These are phyloP conservation scores for Drosophila neonasuta DNA, from an alignment of 2,888 invertebrate species.

Conservation along the genomic window DNA sequence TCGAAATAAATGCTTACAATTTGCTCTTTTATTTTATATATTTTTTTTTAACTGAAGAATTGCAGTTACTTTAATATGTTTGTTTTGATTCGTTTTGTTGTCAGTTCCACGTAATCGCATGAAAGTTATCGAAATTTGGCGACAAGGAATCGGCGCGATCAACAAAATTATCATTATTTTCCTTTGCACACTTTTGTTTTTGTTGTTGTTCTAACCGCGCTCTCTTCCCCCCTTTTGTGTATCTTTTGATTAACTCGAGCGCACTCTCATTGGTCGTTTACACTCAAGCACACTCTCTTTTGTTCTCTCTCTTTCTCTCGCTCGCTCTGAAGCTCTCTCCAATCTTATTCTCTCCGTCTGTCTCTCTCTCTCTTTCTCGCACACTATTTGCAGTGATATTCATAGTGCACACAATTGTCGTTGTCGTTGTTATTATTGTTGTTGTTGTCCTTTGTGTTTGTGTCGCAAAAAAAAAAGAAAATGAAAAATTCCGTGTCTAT, in stretches of 20 bases:
- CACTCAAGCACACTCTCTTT: conserved; percentile 13
- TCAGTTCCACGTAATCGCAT: conserved; percentile 25
- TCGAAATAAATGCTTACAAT: too few species aligned
- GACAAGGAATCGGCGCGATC: conserved; percentile 5
- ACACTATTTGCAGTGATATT: conserved; percentile 18
- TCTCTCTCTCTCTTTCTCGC: conserved; percentile 1
- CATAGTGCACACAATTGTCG: conserved; percentile 40
- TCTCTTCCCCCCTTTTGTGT: conserved; percentile 2
- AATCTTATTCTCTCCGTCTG: conserved; percentile 6
- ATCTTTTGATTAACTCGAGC: conserved; percentile 21
- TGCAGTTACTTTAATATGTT: conserved; percentile 14
- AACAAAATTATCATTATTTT: background rate
- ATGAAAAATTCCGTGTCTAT: conserved; percentile 13
- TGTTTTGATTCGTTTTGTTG: conserved; percentile 10
- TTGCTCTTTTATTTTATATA: conserved; percentile 8
- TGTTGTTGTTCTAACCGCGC: conserved; percentile 1
- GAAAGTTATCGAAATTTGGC: conserved; percentile 19
- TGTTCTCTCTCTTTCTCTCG: conserved; percentile 14
- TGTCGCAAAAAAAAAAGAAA: conserved; percentile 16
- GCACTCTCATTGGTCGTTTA: conserved; percentile 19
- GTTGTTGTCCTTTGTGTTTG: conserved; percentile 37
- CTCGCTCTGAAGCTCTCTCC: conserved; percentile 2
- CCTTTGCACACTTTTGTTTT: conserved; percentile 18
- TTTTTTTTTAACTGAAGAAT: conserved; percentile 11
- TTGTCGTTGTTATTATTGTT: conserved; percentile 28